These are phyloP conservation scores for Scalopus aquaticus DNA, from an alignment of 2,113 vertebrate species.

Conservation along the genomic window DNA sequence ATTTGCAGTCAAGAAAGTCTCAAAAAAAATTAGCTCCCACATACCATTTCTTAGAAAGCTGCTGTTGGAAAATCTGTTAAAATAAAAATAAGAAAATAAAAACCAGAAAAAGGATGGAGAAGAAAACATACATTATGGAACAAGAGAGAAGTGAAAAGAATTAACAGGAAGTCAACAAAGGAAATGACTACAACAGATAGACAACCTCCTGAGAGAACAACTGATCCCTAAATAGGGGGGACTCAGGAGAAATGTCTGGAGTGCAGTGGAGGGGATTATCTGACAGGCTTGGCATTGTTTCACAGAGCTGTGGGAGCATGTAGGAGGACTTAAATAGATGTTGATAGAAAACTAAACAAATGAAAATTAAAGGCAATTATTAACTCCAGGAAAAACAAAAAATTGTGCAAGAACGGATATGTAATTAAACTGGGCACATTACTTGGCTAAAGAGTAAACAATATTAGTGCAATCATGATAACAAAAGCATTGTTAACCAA, in stretches of 20 bases:
- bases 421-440: constrained; percentile 1
- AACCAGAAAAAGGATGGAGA: background rate
- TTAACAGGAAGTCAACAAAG: background rate
- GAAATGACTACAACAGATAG: background rate
- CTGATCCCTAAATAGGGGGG: background rate
- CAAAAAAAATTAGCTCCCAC: background rate
- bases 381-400: background rate
- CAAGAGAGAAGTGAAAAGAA: background rate
- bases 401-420: background rate
- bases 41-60: background rate
- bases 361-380: constrained; percentile 40
- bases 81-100: background rate
- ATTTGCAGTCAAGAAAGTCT: background rate
- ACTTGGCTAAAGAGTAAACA: constrained; percentile 11
- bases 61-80: background rate
- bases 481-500: background rate
- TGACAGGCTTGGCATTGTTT: background rate
- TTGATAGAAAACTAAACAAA: constrained; percentile 1
- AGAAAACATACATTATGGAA: background rate
- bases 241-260: background rate
- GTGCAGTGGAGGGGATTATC: background rate
- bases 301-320: background rate
- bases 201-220: background rate
- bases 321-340: background rate
- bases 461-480: background rate